phyloP scores from a whole-genome alignment of 2,113 vertebrate species.

The Crotalus viridis region DNA sequence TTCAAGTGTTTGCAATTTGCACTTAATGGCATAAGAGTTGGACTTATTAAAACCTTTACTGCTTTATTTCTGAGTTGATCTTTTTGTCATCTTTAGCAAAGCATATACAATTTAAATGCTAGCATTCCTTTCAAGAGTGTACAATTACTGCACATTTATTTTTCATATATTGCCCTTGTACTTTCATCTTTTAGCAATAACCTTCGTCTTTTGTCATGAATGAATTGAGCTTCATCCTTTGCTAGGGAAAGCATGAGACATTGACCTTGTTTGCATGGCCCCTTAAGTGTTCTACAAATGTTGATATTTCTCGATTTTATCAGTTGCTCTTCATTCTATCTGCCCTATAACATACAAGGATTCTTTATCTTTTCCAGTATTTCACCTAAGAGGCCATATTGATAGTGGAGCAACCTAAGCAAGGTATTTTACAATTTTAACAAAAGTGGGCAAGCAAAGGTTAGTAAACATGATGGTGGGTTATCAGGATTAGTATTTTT shows the following conservation, averaged over 20 bases:
- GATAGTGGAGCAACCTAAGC: not conserved
- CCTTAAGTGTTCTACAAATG: not conserved
- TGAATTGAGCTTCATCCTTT: not conserved
- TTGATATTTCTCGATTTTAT: not conserved
- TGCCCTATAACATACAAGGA: not conserved
- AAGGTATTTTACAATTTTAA: not conserved
- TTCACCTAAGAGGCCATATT: not conserved
- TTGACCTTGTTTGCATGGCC: not conserved
- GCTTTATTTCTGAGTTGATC: not conserved
- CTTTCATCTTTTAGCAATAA: not conserved
- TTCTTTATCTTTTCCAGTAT: accelerated
- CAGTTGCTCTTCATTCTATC: not conserved
- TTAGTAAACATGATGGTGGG: not conserved
- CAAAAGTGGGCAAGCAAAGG: not conserved
- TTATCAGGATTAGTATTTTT: not conserved
- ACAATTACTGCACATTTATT: slow-evolving; percentile 23
- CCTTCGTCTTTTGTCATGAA: not conserved
- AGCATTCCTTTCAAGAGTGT: slow-evolving; percentile 13
- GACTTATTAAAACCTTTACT: slow-evolving; percentile 11
- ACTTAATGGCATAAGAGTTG: not conserved
- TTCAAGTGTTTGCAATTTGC: not conserved
- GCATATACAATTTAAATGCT: not conserved
- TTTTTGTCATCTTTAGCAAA: slow-evolving; percentile 7
- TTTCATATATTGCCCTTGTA: slow-evolving; percentile 4
- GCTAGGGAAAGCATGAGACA: not conserved